Conservation (phyloP, 2,797 vertebrate genomes). For the Tokudaia muenninki region DNA sequence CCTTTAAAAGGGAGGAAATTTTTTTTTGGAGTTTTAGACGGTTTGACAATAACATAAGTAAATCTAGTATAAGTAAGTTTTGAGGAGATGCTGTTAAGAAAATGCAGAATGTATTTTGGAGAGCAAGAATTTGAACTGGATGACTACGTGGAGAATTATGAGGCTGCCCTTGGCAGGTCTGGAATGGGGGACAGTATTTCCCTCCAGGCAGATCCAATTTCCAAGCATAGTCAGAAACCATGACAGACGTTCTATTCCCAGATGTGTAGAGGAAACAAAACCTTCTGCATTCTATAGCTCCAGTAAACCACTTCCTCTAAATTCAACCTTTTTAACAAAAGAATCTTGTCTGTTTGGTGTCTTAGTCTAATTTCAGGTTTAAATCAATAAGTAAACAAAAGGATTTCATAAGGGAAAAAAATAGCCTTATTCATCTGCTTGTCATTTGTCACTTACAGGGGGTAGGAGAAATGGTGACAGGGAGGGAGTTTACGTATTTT, state of each 20-base stretch:
- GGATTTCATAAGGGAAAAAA: not conserved
- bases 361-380: constrained; percentile 8
- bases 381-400: constrained; percentile 62
- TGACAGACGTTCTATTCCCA: not conserved
- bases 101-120: not conserved
- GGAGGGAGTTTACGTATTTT: not conserved
- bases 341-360: not conserved
- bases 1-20: not conserved
- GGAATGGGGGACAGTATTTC: not conserved
- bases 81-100: not conserved
- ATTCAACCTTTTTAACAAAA: constrained; percentile 26
- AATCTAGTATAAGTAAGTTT: not conserved
- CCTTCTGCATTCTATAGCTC: not conserved
- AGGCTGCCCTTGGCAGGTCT: not conserved
- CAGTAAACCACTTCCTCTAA: not conserved
- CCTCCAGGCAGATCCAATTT: not conserved
- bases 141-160: not conserved
- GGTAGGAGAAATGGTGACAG: not conserved
- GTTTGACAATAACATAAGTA: not conserved
- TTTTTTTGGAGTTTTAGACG: not conserved
- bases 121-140: not conserved
- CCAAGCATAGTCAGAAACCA: not conserved
- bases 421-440: not conserved
- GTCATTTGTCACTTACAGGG: not conserved
- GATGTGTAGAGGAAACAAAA: not conserved